Evolutionary conservation across 2,888 invertebrate species (phyloP), one percentile per base, ranked within the genome.

Genomic region (Pomacea canaliculata): DNA sequence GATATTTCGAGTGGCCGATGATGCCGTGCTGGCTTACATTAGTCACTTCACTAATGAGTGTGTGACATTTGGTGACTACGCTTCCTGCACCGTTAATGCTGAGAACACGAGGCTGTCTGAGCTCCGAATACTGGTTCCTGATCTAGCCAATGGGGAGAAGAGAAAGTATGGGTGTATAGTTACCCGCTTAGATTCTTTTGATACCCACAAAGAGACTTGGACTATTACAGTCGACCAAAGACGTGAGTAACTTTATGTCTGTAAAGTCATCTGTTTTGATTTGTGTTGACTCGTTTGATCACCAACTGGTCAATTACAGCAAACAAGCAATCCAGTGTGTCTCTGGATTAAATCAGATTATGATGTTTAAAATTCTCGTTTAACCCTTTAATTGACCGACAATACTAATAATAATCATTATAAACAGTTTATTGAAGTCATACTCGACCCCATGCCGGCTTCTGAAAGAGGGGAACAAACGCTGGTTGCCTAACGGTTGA

Each of bases 131-230:
- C 9, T 68, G 12, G 68, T 68, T 27, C 37, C 27, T 46, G 68
- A 68, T 68, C 48, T 68, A 12, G 68, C 18, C 12, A 69, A 74
- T 23, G 69, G 62, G 46, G 74, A 74, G 27, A 69, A 62, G 9
- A 60, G 74, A 59, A 59, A 68, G 63, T 74, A 69, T 69, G 74
- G 74, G 2, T 74, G 74, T 27, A 60, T 46, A 18, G 73, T 67
- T 18, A 72, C 23, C 16, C 49, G 65, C 2, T 27, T 72, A 10
- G 37, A 72, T 18, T n/a, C 72, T 7, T 8, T 49, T 23, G 72
- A 65, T 7, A 51, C 19, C 16, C 51, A 56, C 3, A 27, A 51
- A 27, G 48, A 65, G 27, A 72, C 49, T 37, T 72, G 72, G 72
- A 72, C 63, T 5, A 65, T 72, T 9, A 1, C 19, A 10, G 62